phyloP scores from a whole-genome alignment of 2,113 vertebrate species.

The Catharus minimus region DNA sequence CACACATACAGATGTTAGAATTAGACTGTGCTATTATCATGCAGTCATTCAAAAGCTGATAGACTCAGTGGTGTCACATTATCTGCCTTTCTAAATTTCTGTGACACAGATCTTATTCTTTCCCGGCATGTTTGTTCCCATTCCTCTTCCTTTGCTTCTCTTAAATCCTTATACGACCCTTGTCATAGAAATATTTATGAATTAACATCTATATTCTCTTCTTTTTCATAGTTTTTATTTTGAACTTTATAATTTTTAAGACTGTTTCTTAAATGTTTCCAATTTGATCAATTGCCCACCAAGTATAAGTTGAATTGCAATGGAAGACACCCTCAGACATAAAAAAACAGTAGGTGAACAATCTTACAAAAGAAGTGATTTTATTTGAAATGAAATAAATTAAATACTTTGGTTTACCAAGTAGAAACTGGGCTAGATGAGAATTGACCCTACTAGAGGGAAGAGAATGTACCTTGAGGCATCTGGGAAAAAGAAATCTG shows the following conservation, averaged over 20 bases:
- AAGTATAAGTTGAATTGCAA: neutral
- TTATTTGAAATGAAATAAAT: neutral
- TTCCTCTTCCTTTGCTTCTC: neutral
- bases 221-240: neutral
- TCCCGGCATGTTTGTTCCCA: neutral
- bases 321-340: neutral
- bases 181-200: neutral
- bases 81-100: neutral
- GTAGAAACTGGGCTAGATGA: neutral
- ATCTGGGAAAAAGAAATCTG: neutral
- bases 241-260: neutral
- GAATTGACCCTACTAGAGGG: neutral
- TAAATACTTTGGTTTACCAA: neutral
- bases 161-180: neutral
- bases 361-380: neutral
- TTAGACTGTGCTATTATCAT: neutral
- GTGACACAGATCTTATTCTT: neutral
- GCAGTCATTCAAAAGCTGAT: neutral
- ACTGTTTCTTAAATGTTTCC: neutral
- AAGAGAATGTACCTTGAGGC: neutral
- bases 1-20: neutral
- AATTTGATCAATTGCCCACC: rapidly evolving
- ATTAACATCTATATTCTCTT: neutral
- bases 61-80: neutral
- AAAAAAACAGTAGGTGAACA: neutral